Base-by-base conservation (phyloP, 2,797 vertebrate species). In the Astyanax mexicanus region DNA sequence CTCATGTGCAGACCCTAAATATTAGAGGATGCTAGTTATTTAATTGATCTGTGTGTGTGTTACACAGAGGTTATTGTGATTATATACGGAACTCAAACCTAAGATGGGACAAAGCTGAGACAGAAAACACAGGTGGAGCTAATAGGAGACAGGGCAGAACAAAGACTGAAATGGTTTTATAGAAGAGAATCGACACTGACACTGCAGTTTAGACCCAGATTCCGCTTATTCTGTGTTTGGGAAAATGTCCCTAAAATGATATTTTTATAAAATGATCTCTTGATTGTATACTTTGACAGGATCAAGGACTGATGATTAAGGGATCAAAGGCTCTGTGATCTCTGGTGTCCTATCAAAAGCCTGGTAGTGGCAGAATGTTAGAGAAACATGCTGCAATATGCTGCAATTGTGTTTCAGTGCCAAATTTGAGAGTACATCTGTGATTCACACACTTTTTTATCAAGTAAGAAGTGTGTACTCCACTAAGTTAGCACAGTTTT, bases 221-320 rank as follows among this genome's bases (percentile, higher is more conserved):
- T 64, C 6, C 25, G 12, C 3, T 27, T 2, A 23, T 5, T 42
- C 12, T 44, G 19, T 15, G n/a, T n/a, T n/a, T n/a, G n/a, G n/a
- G n/a, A 64, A 25, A 64, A 44, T 64, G 61, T 13, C 35, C 8
- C 49, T 23, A 13, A 13, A 25, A 62, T 3, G 15, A 29, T 7
- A 65, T n/a, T 45, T 65, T 65, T 13, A 45, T n/a, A n/a, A n/a
- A n/a, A n/a, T n/a, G 45, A 65, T 45, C 23, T 65, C n/a, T 44
- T 27, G 12, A 17, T 7, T 44, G 42, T 27, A 6, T 27, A 65
- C 25, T 45, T 8, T 45, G 42, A 47, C 15, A 19, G 15, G 23
- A 1, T 45, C 40, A 65, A 29, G 23, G 23, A 45, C 23, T 65
- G 23, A 65, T 17, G 21, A n/a, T 66, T 66, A 45, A 66, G 23